Evolutionary conservation across 1,140 invertebrate species (phyloP).

Genomic region (roundworm (Caenorhabditis elegans)): WBcel235 BX284605.5:6487501-6488000

Average conservation of each 20-base stretch:
- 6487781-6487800: constrained; percentile 24
- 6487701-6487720: constrained; percentile 24
- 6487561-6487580: not conserved
- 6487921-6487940: no score
- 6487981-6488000: not conserved
- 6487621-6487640: constrained; percentile 13
- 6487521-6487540: not conserved
- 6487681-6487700: not conserved
- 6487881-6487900: no score
- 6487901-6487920: no score
- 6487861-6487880: constrained; percentile 27
- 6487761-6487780: not conserved
- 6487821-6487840: not conserved
- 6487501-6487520: not conserved
- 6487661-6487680: constrained; percentile 13
- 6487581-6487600: constrained; percentile 12
- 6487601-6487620: constrained; percentile 18
- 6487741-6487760: not conserved
- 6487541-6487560: not conserved
- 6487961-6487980: no score
- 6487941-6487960: no score
- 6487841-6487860: not conserved
- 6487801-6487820: not conserved
- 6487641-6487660: not conserved
- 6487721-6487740: not conserved